Base-by-base conservation (phyloP, 2,797 vertebrate species). In the Bryconaethiops microstoma region DNA sequence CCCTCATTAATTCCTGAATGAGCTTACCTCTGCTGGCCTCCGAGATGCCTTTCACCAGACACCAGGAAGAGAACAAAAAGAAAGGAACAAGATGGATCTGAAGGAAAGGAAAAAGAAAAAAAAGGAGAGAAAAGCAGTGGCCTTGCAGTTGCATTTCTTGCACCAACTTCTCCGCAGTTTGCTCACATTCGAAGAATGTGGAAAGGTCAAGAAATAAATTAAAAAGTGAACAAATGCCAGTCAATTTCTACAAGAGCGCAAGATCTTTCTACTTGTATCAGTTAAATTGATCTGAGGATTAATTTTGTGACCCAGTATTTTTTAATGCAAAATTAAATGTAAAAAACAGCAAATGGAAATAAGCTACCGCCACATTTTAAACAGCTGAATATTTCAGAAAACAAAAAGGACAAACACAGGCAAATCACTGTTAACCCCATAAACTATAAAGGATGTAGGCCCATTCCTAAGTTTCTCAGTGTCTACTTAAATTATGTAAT, bases 1-100 rank as follows among this genome's bases (percentile, higher is more conserved):
- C 21, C 71, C 82, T 87, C 86, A 83, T 82, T 88, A 76, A 76
- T 75, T 55, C 72, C 88, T 92, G 91, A 84, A 88, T 77, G 85
- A 88, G 88, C 78, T n/a, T 59, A 86, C 87, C 84, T 74, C 77
- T 54, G 84, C 78, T 63, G 25, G 64, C 86, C 86, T 86, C 84
- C 77, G 69, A 89, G 84, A 71, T 67, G 68, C 79, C 88, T 77
- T 65, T 84, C 62, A 74, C 69, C 68, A 76, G 16, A 68, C 57
- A 69, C 77, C 78, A 79, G n/a, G 48, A 59, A 60, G 84, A 87
- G n/a, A 77, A 87, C 69, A 73, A 83, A 85, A 78, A 74, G 21
- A 85, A 73, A 83, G 48, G 29, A 60, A 19, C 23, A 76, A 72
- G 63, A 74, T 71, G 48, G 40, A 42, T n/a, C 19, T 7, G 55